Conservation (phyloP, 2,888 invertebrate genomes). For the Linyphia triangularis region DNA sequence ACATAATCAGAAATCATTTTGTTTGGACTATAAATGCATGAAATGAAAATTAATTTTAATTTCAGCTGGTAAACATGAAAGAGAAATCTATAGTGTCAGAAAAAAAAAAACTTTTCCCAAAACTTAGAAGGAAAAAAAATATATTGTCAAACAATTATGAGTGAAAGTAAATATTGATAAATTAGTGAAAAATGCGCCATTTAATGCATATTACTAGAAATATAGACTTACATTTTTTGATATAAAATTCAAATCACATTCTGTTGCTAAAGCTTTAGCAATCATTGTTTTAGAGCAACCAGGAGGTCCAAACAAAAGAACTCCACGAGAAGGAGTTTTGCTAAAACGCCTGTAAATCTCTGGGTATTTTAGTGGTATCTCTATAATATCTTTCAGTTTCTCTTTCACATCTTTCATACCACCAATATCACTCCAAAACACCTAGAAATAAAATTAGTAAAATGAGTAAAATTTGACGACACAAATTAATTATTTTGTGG, state of each 20-base stretch:
- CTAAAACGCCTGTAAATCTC: conserved; percentile 90
- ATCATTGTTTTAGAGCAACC: conserved; percentile 99
- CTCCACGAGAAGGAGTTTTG: conserved; percentile 91
- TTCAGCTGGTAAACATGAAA: background rate
- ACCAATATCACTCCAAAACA: conserved; percentile 92
- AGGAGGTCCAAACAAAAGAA: conserved; percentile 97
- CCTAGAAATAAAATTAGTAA: background rate
- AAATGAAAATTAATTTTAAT: too few relatives aligned
- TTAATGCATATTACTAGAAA: background rate
- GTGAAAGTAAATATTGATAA: background rate
- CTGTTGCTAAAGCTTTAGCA: conserved; percentile 96
- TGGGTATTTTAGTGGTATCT: conserved; percentile 94
- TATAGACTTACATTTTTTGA: conserved; percentile 87
- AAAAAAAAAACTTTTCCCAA: background rate
- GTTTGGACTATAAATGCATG: too few relatives aligned
- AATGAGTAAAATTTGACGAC: too few relatives aligned
- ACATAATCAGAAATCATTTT: too few relatives aligned
- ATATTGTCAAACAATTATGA: background rate
- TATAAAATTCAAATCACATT: conserved; percentile 95
- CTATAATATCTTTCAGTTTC: conserved; percentile 91
- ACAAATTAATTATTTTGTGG: too few relatives aligned
- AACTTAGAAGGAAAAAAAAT: background rate
- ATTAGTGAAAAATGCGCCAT: background rate
- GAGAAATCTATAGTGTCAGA: background rate
- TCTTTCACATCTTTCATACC: conserved; percentile 92